Base-by-base conservation (phyloP, 1,140 invertebrate species). In the Manduca sexta region DNA sequence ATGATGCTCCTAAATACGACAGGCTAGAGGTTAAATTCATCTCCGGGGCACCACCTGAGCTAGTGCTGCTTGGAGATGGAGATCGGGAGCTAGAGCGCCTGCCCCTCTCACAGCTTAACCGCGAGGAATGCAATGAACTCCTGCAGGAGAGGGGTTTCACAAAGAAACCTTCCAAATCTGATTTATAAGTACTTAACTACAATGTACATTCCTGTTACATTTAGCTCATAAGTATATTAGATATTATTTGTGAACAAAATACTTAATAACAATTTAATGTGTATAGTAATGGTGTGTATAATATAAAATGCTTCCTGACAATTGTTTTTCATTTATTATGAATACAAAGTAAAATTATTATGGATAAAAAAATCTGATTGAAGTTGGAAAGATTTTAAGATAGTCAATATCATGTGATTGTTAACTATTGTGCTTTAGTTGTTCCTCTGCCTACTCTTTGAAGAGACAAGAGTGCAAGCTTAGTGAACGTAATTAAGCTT, bases 1-100 rank as follows among this genome's bases (percentile, higher is more conserved):
- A 92, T 58, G 93, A 94, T 68, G 69, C 94, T 14, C 92, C 92
- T 7, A 80, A 88, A 38, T 94, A 93, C 67, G 87, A 91, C 7
- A 88, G 90, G 56, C 77, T 91, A 16, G 77, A 75, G 16, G 81
- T 86, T 4, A 91, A 92, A 64, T 90, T 90, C 60, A 92, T 93
- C 45, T 87, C 82, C 43, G 92, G 92, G 35, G 92, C 91, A 41
- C 70, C 82, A 2, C 93, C 93, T 45, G 91, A 92, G 59, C 65
- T 93, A 1, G 78, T 93, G 30, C 77, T 93, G 44, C 86, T 92
- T 10, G 88, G 91, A 46, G 65, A 86, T 5, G 69, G 81, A 15
- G 89, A 91, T 52, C 76, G 90, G 57, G 90, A 91, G 71, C 62
- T 93, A 2, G 90, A 93, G 64, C 86, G 91, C 56, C 60, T 93